These are phyloP conservation scores for Agrypnia vestita DNA, from an alignment of 1,140 invertebrate species.

Conservation along the genomic window DNA sequence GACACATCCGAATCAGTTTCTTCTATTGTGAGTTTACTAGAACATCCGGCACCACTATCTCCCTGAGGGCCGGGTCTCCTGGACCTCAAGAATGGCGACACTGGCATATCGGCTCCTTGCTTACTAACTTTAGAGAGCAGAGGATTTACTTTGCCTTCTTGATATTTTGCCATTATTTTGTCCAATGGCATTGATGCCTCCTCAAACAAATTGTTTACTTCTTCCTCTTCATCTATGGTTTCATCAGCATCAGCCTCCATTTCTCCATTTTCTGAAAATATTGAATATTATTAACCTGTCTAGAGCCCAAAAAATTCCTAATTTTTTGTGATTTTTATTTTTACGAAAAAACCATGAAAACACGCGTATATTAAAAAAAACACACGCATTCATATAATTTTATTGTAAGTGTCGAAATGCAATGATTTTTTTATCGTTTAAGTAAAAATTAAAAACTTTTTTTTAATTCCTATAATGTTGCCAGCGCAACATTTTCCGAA, in stretches of 20 bases:
- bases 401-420: no score
- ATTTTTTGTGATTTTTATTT: no score
- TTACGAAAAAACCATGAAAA: no score
- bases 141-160: slow-evolving; percentile 47
- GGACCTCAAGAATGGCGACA: slow-evolving; percentile 69
- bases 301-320: no score
- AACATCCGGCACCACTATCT: slow-evolving; percentile 63
- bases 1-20: slow-evolving; percentile 44
- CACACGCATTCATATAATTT: no score
- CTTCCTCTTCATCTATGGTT: slow-evolving; percentile 78
- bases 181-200: slow-evolving; percentile 90
- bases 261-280: slow-evolving; percentile 62
- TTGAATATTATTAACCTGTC: no score
- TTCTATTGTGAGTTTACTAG: slow-evolving; percentile 62
- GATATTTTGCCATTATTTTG: slow-evolving; percentile 81
- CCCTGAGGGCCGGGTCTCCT: slow-evolving; percentile 63
- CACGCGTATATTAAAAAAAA: no score
- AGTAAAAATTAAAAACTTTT: no score
- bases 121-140: slow-evolving; percentile 23
- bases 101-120: slow-evolving; percentile 62
- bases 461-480: no score
- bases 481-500: no score
- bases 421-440: no score
- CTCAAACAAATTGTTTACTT: slow-evolving; percentile 82
- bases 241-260: slow-evolving; percentile 66